Base-by-base conservation (phyloP, 2,888 invertebrate genomes). In the Bedellia somnulentella region DNA sequence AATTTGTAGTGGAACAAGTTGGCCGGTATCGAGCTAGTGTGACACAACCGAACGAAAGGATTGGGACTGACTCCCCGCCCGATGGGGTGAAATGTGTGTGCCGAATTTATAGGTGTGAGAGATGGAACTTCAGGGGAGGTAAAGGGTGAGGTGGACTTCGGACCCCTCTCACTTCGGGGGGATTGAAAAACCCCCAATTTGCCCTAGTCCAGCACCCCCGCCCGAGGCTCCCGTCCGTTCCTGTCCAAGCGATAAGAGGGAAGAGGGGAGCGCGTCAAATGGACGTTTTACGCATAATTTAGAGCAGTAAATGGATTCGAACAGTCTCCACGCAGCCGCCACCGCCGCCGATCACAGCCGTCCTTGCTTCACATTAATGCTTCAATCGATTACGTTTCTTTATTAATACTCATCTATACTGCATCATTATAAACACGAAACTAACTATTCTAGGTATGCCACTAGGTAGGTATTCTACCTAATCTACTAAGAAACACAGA, bases 221-320 rank as follows among this genome's bases (percentile, higher is more conserved):
- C 68, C 68, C 60, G 59, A 52, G 63, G 66, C 67, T 53, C 67
- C 60, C 64, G 49, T 46, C 49, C 50, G 64, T 58, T 66, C 56
- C 73, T 73, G 73, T 71, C 73, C 73, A 71, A 68, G 70, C 73
- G 71, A 73, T 73, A 73, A 73, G 73, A 73, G 71, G 66, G 63
- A 62, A 71, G 71, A 71, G 71, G 70, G 66, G 71, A 57, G 70
- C 60, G 61, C 70, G 70, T 70, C 75, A 75, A 76, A 75, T 75
- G 75, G 76, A 76, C 76, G 76, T 76, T 77, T 77, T 76, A 77
- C 76, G 77, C 77, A 77, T 77, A 77, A 77, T 77, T 77, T 77
- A 76, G 73, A 73, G 66, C 70, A 71, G 71, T 71, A 76, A 77
- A 77, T 77, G 77, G 76, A 71, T 76, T 73, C 70, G 70, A 75